Evolutionary conservation across 2,113 vertebrate genomes (phyloP).

Genomic region (Toxotes jaculatrix): DNA sequence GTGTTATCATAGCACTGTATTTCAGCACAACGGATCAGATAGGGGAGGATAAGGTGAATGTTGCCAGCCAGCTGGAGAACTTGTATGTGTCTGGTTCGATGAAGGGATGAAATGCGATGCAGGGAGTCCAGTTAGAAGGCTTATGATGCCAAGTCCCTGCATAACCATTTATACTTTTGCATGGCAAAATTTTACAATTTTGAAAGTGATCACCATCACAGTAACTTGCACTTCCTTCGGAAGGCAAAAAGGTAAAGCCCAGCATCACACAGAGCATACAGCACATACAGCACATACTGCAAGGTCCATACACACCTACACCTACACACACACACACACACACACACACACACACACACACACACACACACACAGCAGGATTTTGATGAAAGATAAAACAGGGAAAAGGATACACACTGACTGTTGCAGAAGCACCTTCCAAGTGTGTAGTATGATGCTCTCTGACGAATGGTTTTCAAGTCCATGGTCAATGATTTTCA

Average conservation of each 20-base stretch:
- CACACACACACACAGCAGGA: too few relatives aligned
- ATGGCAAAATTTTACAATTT: slow-evolving; percentile 10
- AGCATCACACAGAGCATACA: background rate
- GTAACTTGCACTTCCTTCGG: background rate
- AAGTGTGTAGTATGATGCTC: background rate
- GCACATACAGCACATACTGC: too few relatives aligned
- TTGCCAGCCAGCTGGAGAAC: slow-evolving; percentile 40
- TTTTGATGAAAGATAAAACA: background rate
- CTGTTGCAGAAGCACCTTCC: background rate
- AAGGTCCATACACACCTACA: too few relatives aligned
- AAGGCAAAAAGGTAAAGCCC: background rate
- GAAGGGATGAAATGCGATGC: slow-evolving; percentile 39
- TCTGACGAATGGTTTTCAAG: background rate
- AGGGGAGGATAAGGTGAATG: slow-evolving; percentile 42
- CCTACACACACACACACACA: too few relatives aligned
- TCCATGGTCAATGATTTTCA: slow-evolving; percentile 29
- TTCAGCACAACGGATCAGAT: slow-evolving; percentile 56
- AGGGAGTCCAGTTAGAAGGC: slow-evolving; percentile 30
- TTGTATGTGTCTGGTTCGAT: slow-evolving; percentile 22
- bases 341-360: too few relatives aligned
- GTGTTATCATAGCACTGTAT: slow-evolving; percentile 65
- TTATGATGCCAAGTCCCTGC: slow-evolving; percentile 25
- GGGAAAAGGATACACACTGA: background rate
- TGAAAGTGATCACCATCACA: slow-evolving; percentile 5
- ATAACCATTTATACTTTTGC: slow-evolving; percentile 14